phyloP scores from a whole-genome alignment of 2,888 invertebrate species.

The Schizaphis graminum region DNA sequence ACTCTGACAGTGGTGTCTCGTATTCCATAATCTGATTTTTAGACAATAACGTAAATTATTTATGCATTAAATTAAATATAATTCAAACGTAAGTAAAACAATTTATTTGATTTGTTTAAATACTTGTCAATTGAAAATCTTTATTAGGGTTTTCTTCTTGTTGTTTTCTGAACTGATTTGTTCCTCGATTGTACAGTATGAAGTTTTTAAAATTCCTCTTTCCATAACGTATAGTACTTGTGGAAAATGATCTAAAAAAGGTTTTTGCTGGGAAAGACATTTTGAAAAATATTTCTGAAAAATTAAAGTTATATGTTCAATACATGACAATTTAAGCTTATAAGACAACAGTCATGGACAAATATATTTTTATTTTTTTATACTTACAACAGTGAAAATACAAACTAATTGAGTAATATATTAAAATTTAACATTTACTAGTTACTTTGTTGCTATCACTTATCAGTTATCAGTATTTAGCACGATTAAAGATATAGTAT shows the following conservation, averaged over 20 bases:
- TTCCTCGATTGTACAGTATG: constrained; percentile 80
- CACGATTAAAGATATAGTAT: too few relatives aligned
- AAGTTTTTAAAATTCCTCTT: constrained; percentile 90
- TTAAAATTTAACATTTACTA: too few relatives aligned
- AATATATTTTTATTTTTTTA: too few relatives aligned
- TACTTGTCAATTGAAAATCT: constrained; percentile 39
- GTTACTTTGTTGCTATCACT: too few relatives aligned
- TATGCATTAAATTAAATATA: not conserved
- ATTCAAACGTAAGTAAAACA: not conserved
- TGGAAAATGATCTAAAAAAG: constrained; percentile 61
- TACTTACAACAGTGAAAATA: not conserved
- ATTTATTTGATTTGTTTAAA: not conserved
- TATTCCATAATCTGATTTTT: constrained; percentile 77
- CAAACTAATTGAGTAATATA: not conserved
- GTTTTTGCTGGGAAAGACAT: constrained; percentile 1
- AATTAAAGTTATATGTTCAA: not conserved
- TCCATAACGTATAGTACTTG: constrained; percentile 72
- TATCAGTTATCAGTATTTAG: too few relatives aligned
- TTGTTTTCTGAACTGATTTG: constrained; percentile 76
- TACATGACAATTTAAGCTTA: not conserved
- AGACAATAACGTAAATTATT: not conserved
- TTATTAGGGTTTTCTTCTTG: constrained; percentile 74
- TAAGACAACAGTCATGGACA: not conserved
- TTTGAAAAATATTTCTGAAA: not conserved
- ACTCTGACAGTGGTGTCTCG: constrained; percentile 76